These are phyloP conservation scores for Dunckerocampus dactyliophorus DNA, from an alignment of 2,113 vertebrate species.

Conservation along the genomic window DNA sequence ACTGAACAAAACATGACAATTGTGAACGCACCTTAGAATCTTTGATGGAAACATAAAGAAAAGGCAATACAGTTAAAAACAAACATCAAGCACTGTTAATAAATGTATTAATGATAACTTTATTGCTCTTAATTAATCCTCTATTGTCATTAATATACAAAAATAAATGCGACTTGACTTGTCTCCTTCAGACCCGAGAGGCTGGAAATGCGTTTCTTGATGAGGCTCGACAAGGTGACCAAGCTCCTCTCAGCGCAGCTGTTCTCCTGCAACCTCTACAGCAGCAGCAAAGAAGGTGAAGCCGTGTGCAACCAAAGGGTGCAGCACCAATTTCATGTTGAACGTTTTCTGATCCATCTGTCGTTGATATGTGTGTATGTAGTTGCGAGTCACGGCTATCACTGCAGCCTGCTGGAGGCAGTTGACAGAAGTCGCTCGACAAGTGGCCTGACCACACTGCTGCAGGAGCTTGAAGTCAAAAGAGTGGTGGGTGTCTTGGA, in stretches of 20 bases:
- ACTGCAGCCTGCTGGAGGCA: constrained; percentile 88
- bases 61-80: too few relatives aligned
- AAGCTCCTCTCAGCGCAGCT: constrained; percentile 72
- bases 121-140: too few relatives aligned
- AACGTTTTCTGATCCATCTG: background rate
- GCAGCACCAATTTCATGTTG: background rate
- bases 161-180: background rate
- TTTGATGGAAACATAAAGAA: too few relatives aligned
- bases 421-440: constrained; percentile 79
- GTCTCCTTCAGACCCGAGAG: constrained; percentile 81
- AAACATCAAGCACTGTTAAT: too few relatives aligned
- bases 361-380: constrained; percentile 18
- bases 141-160: too few relatives aligned
- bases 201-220: constrained; percentile 79
- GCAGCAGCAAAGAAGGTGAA: constrained; percentile 82
- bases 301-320: too few relatives aligned
- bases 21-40: too few relatives aligned
- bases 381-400: constrained; percentile 79
- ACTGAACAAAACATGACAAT: too few relatives aligned
- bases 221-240: constrained; percentile 80
- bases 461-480: constrained; percentile 85
- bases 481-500: constrained; percentile 74
- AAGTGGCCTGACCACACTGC: constrained; percentile 76
- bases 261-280: constrained; percentile 82
- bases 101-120: too few relatives aligned